A percentile compares a stretch with the other conserved stretches of the same genome.
phyloP scores from a whole-genome alignment of 2,888 invertebrate genomes.

The Chalcosyrphus nemorum region DNA sequence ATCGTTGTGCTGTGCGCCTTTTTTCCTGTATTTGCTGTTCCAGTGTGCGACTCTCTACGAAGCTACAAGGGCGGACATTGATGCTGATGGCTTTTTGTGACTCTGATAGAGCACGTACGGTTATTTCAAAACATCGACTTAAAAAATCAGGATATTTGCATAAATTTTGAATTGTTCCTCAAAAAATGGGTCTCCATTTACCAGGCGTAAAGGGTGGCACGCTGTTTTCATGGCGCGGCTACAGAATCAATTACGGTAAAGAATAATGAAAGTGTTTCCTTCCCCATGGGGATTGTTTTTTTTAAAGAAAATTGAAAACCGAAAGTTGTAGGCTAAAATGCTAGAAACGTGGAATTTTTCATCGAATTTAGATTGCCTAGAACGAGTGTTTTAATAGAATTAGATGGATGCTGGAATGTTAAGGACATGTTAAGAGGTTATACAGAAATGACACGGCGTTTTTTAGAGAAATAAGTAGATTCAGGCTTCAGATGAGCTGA shows the following conservation, averaged over 20 bases:
- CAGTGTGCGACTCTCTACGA: conserved; percentile 5
- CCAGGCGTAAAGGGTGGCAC: conserved; percentile 42
- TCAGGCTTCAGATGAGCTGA: too few relatives aligned
- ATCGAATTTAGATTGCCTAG: conserved; percentile 8
- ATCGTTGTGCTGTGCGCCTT: conserved; percentile 30
- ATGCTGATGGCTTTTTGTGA: conserved; percentile 53
- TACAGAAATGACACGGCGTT: neutral
- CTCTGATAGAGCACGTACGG: conserved; percentile 67
- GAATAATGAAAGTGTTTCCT: conserved; percentile 66
- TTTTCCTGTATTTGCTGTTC: conserved; percentile 20
- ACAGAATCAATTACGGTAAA: conserved; percentile 67
- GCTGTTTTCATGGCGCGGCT: conserved; percentile 44
- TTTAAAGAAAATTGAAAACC: conserved; percentile 58
- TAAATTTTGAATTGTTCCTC: conserved; percentile 63
- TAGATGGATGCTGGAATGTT: conserved; percentile 20
- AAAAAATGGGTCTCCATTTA: conserved; percentile 18
- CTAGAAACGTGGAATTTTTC: conserved; percentile 53
- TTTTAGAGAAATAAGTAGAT: neutral
- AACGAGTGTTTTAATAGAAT: conserved; percentile 46
- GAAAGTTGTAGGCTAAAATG: conserved; percentile 40
- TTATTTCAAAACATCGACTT: conserved; percentile 59
- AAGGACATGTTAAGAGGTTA: neutral
- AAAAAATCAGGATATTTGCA: conserved; percentile 67
- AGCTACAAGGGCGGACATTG: conserved; percentile 36
- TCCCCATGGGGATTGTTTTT: conserved; percentile 17